These are phyloP conservation scores for Sciurus vulgaris DNA, from an alignment of 2,797 vertebrate species.

Conservation along the genomic window DNA sequence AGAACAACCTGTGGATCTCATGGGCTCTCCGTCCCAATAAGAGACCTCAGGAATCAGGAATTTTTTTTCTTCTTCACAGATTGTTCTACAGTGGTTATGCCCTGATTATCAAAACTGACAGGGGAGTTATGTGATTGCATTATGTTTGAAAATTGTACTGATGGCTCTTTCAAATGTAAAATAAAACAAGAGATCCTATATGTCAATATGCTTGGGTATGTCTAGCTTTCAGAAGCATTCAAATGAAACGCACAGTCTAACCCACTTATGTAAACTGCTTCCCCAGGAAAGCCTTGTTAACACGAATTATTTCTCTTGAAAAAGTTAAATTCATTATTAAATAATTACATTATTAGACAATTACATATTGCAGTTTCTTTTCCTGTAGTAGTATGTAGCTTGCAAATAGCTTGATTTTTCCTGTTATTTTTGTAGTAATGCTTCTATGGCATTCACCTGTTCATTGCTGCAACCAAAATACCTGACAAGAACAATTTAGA, in stretches of 20 bases:
- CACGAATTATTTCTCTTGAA: slow-evolving; percentile 38
- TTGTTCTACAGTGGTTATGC: background rate
- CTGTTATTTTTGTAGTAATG: slow-evolving; percentile 33
- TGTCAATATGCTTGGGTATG: background rate
- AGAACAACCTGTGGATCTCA: background rate
- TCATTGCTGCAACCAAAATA: too few relatives aligned
- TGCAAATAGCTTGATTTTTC: slow-evolving; percentile 42
- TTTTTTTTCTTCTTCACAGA: background rate
- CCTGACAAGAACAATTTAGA: too few relatives aligned
- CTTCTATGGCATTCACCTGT: too few relatives aligned
- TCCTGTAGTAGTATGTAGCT: background rate
- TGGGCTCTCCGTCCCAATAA: background rate
- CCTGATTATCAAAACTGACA: background rate
- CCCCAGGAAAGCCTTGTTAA: background rate
- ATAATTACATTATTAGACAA: slow-evolving; percentile 18
- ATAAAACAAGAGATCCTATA: slow-evolving; percentile 51
- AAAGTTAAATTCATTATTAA: slow-evolving; percentile 58
- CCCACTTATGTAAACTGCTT: slow-evolving; percentile 37
- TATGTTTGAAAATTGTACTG: slow-evolving; percentile 45
- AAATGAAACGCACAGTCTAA: slow-evolving; percentile 26
- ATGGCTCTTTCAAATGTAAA: slow-evolving; percentile 46
- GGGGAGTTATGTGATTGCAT: background rate
- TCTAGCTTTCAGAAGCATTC: slow-evolving; percentile 56
- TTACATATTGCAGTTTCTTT: background rate
- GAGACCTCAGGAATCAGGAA: background rate